A percentile compares a stretch with the other conserved stretches of the same genome.
These are phyloP conservation scores for Mastomys natalensis DNA, from an alignment of 2,113 vertebrate species.

Conservation along the genomic window DNA sequence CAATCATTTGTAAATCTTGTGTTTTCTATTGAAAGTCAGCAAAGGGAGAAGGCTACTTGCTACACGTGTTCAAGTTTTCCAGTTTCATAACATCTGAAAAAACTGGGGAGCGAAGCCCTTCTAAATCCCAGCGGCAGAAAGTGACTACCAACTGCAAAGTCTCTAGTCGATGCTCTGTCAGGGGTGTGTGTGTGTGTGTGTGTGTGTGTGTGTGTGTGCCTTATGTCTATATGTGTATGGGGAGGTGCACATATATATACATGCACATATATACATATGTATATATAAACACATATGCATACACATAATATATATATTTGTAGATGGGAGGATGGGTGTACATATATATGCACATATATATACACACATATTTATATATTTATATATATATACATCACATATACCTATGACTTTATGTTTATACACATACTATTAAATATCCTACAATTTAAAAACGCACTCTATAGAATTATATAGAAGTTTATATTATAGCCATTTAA, in stretches of 20 bases:
- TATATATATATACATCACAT: not conserved
- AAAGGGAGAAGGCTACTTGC: not conserved
- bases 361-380: fast-evolving
- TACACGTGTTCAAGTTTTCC: not conserved
- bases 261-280: too few relatives aligned
- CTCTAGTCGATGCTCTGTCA: not conserved
- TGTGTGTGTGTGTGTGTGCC: not conserved
- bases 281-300: too few relatives aligned
- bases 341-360: not conserved
- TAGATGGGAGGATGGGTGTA: too few relatives aligned
- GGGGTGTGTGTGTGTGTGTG: not conserved
- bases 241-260: too few relatives aligned
- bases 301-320: too few relatives aligned
- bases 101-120: not conserved
- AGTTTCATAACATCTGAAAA: not conserved
- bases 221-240: too few relatives aligned
- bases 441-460: not conserved
- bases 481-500: slow-evolving; percentile 26
- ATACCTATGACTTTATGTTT: not conserved
- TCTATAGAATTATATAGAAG: not conserved
- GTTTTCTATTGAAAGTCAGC: not conserved
- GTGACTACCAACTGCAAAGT: not conserved
- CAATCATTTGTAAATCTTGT: not conserved
- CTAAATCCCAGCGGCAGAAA: not conserved
- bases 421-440: not conserved